These are phyloP conservation scores for Bothrops jararaca DNA, from an alignment of 2,113 vertebrate genomes.

Conservation along the genomic window DNA sequence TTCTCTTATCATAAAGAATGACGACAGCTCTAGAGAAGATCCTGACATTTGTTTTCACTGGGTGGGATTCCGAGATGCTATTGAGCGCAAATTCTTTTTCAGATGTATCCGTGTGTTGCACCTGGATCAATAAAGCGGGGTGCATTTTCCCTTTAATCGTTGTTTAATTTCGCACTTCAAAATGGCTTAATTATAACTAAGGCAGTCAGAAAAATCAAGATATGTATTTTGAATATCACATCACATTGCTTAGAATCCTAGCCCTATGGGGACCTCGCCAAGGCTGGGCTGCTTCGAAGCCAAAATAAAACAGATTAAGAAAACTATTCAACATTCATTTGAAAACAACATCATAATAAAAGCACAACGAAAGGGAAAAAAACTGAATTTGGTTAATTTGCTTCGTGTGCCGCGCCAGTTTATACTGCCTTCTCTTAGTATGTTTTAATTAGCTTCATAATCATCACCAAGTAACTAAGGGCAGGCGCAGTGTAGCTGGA, in stretches of 20 bases:
- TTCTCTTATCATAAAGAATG: background rate
- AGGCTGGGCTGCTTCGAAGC: slow-evolving; percentile 61
- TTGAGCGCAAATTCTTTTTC: slow-evolving; percentile 51
- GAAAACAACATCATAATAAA: slow-evolving; percentile 80
- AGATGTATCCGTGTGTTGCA: slow-evolving; percentile 57
- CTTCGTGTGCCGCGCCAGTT: slow-evolving; percentile 62
- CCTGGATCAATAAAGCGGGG: slow-evolving; percentile 73
- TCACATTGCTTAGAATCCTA: slow-evolving; percentile 68
- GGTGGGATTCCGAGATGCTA: slow-evolving; percentile 45
- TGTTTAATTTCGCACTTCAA: slow-evolving; percentile 80
- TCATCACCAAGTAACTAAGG: slow-evolving; percentile 53
- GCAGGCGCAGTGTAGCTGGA: slow-evolving; percentile 13
- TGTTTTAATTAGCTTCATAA: slow-evolving; percentile 65
- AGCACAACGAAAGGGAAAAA: slow-evolving; percentile 74
- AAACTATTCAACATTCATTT: slow-evolving; percentile 81
- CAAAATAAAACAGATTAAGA: slow-evolving; percentile 77
- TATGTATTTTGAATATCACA: slow-evolving; percentile 68
- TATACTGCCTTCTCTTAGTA: slow-evolving; percentile 59
- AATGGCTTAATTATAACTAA: slow-evolving; percentile 83
- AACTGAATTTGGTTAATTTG: slow-evolving; percentile 72
- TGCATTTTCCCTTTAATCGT: slow-evolving; percentile 63
- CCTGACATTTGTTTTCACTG: background rate
- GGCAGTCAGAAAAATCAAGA: slow-evolving; percentile 75
- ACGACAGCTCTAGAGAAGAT: background rate
- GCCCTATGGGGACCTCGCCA: slow-evolving; percentile 64